A percentile compares a stretch with the other conserved stretches of the same genome.
phyloP scores from a whole-genome alignment of 2,113 vertebrate species.

The Phalacrocorax aristotelis region DNA sequence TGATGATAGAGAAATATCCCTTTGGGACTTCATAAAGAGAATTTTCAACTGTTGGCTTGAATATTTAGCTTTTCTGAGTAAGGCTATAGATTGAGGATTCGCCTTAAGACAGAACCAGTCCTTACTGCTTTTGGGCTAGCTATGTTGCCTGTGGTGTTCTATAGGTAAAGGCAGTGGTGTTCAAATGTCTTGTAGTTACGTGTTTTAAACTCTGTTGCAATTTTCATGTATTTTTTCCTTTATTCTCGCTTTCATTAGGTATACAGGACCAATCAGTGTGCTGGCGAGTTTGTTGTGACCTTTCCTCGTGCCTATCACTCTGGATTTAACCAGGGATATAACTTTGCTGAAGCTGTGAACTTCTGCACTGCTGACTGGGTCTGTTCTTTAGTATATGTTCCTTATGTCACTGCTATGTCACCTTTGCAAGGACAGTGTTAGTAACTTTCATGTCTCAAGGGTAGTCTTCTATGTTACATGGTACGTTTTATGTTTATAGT shows the following conservation, averaged over 20 bases:
- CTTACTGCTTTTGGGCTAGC: background rate
- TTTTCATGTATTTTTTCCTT: background rate
- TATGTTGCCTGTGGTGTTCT: background rate
- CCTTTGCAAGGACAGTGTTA: background rate
- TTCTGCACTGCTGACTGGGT: constrained; percentile 99
- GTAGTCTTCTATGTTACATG: background rate
- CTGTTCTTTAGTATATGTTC: constrained; percentile 62
- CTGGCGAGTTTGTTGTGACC: constrained; percentile 97
- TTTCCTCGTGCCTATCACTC: constrained; percentile 98
- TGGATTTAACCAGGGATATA: constrained; percentile 99
- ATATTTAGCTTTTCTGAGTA: background rate
- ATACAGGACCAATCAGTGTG: constrained; percentile 97
- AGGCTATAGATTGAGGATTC: background rate
- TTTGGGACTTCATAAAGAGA: background rate
- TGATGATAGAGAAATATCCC: background rate
- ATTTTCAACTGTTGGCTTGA: background rate
- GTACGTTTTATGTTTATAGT: background rate
- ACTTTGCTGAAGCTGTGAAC: constrained; percentile 98
- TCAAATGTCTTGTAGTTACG: background rate
- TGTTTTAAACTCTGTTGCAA: background rate
- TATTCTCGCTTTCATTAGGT: constrained; percentile 76
- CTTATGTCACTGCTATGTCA: constrained; percentile 17
- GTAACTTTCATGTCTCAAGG: background rate
- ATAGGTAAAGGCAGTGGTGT: background rate
- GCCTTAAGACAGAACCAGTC: background rate